Base-by-base conservation (phyloP, 1,140 invertebrate genomes). In the Gonioctena quinquepunctata region DNA sequence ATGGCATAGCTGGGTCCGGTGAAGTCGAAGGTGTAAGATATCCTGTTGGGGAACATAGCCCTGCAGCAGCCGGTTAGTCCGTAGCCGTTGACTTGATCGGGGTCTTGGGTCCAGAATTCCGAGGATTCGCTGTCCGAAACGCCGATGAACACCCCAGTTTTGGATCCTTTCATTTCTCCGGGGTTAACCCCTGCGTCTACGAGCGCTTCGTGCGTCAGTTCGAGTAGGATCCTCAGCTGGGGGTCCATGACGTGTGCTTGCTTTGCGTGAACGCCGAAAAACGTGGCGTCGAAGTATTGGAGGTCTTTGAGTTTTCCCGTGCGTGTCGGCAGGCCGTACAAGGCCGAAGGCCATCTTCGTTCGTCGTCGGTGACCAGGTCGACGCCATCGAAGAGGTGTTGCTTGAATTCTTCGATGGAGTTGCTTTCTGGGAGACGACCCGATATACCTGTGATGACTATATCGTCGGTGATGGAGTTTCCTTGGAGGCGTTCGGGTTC, bases 231-330 rank as follows among this genome's bases (percentile, higher is more conserved):
- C 71, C 97, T 87, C 33, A 98, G 84, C 83, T 98, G 95, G 3
- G 97, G 97, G 82, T 99, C 97, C 96, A 99, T 99, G 33, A 90
- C 88, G 76, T 97, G 87, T 1, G 96, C 96, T 82, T 98, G 95
- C 85, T 97, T 97, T 1, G 91, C 91, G 81, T 96, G 94, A 4
- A 98, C 94, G 42, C 94, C 94, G 85, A 98, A 98, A 83, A 96
- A 97, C n/a, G 91, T 89, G 3, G 94, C 93, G 82, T 98, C 96
- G 79, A 98, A 98, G 75, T 91, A 90, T 28, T 87, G 83, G 33
- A 99, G 76, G 71, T 97, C 91, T 83, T 97, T 97, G 0, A 99
- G 78, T 86, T 97, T 97, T 54, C 96, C 97, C 78, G 89, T 91
- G 70, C 96, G 87, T 54, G 87, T 86, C 8, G 97, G 96, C 48